phyloP scores from a whole-genome alignment of 2,797 vertebrate genomes.

The Sphaeramia orbicularis region DNA sequence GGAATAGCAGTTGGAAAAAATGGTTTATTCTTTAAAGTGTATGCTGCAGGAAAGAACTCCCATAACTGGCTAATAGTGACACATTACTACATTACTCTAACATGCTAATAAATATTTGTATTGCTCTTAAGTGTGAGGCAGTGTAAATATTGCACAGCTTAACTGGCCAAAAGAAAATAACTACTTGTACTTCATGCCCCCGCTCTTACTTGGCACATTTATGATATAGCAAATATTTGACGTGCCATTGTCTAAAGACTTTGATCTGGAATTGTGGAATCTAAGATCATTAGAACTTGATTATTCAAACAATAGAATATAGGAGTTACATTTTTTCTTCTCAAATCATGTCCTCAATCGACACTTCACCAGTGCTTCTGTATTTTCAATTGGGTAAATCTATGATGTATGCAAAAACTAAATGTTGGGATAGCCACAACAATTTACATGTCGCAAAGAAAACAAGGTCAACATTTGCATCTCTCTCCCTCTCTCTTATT shows the following conservation, averaged over 20 bases:
- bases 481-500: conserved; percentile 10
- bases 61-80: conserved; percentile 21
- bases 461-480: conserved; percentile 77
- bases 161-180: neutral
- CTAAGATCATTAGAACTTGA: neutral
- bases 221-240: neutral
- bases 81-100: conserved; percentile 15
- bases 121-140: conserved; percentile 11
- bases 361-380: neutral
- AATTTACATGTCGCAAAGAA: conserved; percentile 71
- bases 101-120: conserved; percentile 21
- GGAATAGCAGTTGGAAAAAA: neutral
- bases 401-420: conserved; percentile 58
- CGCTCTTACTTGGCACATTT: neutral
- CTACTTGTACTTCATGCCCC: neutral
- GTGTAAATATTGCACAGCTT: conserved; percentile 17
- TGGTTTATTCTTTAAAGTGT: conserved; percentile 2
- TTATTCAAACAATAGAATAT: neutral
- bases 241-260: neutral
- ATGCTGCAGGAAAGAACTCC: conserved; percentile 5
- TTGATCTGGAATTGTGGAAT: neutral
- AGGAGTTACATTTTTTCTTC: neutral
- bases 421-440: conserved; percentile 35
- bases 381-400: conserved; percentile 22
- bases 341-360: neutral